phyloP scores from a whole-genome alignment of 2,888 invertebrate genomes.

The Carcina quercana region DNA sequence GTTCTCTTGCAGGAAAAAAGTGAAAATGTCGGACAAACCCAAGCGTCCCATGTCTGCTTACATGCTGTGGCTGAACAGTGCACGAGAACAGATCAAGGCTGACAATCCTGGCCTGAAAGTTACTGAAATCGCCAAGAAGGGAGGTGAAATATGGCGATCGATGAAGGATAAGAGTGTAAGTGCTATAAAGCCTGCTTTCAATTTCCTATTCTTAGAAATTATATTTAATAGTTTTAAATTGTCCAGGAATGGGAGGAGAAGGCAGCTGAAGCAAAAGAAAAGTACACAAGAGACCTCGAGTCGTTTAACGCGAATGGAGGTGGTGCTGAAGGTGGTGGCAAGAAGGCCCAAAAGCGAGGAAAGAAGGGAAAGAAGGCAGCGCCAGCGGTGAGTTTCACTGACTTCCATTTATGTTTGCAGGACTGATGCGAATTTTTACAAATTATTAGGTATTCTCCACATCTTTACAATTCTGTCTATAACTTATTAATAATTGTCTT shows the following conservation, averaged over 20 bases:
- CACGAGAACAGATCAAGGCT: constrained; percentile 89
- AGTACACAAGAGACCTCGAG: constrained; percentile 91
- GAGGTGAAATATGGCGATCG: constrained; percentile 95
- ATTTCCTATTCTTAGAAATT: constrained; percentile 4
- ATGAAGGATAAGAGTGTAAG: constrained; percentile 90
- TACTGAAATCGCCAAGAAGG: constrained; percentile 95
- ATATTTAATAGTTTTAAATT: constrained; percentile 15
- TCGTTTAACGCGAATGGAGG: constrained; percentile 90
- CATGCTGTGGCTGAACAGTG: constrained; percentile 96
- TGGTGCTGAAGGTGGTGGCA: constrained; percentile 68
- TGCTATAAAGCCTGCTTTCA: constrained; percentile 16
- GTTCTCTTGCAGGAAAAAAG: constrained; percentile 62
- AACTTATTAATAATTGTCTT: constrained; percentile 14
- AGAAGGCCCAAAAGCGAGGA: constrained; percentile 75
- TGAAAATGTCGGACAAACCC: constrained; percentile 91
- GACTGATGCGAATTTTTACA: too few relatives aligned
- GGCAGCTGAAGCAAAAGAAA: constrained; percentile 90
- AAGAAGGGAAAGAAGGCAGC: constrained; percentile 68
- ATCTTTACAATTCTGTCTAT: constrained; percentile 1
- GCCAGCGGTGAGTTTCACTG: constrained; percentile 62
- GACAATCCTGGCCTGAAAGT: constrained; percentile 94
- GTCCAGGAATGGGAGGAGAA: constrained; percentile 92
- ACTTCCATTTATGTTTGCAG: constrained; percentile 13
- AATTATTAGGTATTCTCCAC: too few relatives aligned
- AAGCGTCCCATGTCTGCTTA: constrained; percentile 95